Evolutionary conservation across 2,888 invertebrate genomes (phyloP), one percentile per base, ranked within the genome.

Genomic region (Andrena camellia): DNA sequence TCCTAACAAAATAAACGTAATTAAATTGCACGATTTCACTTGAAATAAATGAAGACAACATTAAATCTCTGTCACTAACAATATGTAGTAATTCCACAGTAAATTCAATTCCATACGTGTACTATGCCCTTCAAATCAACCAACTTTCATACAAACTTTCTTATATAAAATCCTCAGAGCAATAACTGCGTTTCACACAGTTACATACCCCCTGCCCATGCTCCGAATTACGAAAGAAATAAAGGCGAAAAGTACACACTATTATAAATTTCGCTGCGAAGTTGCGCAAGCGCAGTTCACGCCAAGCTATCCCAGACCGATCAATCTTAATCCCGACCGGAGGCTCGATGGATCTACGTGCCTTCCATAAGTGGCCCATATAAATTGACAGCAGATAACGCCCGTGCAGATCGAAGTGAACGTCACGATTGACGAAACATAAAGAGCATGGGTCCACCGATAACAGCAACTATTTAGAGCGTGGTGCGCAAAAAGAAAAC

Each of bases 351-450:
- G 31, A 31, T 60, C 17, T 20, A 54, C 42, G 42, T 17, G 42
- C 42, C 57, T 57, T 57, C 57, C 57, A 57, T 26, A 57, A 5
- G 29, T 62, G 33, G n/a, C 62, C 62, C 17, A 62, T 62, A 62
- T 31, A 31, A 33, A 31, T 17, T 13, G 62, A 20, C 8, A 20
- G n/a, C n/a, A 17, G 33, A 33, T 33, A 62, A 62, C 62, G 29
- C 8, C 62, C 29, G 62, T 29, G 29, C 17, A 62, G 29, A 20
- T 62, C 29, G 29, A 60, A 62, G 62, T 7, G 62, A 33, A 62
- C 62, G 23, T 26, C 26, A 26, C 26, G 57, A 57, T 57, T 26
- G 57, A 10, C 23, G 8, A 57, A 57, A 23, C 57, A 10, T 23
- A 57, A 26, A 20, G 20, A 52, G 8, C 52, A 2, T 2, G 8